Conservation (phyloP, 2,888 invertebrate species). For the Pyrrhia umbra region DNA sequence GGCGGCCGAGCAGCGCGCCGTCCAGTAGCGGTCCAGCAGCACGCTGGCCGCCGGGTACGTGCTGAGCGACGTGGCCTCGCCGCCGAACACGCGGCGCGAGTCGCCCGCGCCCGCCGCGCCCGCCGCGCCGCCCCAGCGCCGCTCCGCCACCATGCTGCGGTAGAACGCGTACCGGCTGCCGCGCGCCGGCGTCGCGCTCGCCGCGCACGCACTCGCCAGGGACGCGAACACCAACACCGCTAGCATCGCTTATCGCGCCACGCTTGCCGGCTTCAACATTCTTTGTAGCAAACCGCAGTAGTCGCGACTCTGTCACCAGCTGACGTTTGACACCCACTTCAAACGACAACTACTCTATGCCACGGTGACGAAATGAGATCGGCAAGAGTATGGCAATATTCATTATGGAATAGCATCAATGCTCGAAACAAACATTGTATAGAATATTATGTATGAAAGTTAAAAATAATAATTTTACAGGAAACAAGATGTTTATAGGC, state of each 20-base stretch:
- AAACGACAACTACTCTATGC: constrained; percentile 15
- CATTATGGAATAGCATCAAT: background rate
- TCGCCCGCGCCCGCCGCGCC: constrained; percentile 31
- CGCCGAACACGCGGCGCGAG: constrained; percentile 81
- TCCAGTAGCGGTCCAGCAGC: constrained; percentile 77
- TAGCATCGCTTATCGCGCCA: constrained; percentile 9
- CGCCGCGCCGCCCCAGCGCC: constrained; percentile 7
- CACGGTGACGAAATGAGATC: constrained; percentile 1
- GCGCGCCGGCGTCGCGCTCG: constrained; percentile 4
- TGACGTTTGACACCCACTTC: constrained; percentile 11
- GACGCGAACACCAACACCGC: constrained; percentile 27
- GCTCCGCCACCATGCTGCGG: constrained; percentile 27
- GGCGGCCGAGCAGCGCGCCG: constrained; percentile 77
- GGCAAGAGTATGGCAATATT: background rate
- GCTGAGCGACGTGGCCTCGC: constrained; percentile 62
- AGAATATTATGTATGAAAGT: too few relatives aligned
- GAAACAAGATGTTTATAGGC: too few relatives aligned
- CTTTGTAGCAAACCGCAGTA: background rate
- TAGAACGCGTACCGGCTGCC: constrained; percentile 35
- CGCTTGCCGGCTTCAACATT: background rate
- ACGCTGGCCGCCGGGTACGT: constrained; percentile 73
- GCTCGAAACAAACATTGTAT: too few relatives aligned
- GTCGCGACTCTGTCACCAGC: background rate
- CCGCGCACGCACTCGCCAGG: constrained; percentile 26
- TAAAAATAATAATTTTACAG: too few relatives aligned